These are phyloP conservation scores for Sisor rabdophorus DNA, from an alignment of 2,113 vertebrate genomes.

Conservation along the genomic window DNA sequence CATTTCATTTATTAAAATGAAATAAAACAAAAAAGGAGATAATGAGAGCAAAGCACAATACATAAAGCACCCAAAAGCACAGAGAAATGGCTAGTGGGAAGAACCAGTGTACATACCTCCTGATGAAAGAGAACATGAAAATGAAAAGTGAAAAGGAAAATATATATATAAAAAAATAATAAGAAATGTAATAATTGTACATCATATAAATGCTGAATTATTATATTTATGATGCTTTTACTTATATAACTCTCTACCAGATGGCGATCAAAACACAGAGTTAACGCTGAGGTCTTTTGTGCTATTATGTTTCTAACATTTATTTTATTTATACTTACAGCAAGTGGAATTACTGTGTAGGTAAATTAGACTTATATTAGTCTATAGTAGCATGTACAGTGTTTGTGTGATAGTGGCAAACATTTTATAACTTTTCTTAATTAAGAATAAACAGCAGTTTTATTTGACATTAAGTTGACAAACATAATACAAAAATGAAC, in stretches of 20 bases:
- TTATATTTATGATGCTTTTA: background rate
- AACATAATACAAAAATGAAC: background rate
- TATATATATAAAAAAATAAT: conserved; percentile 66
- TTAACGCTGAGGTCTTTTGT: background rate
- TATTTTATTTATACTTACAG: background rate
- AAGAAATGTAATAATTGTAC: background rate
- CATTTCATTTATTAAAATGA: conserved; percentile 38
- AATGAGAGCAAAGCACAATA: conserved; percentile 57
- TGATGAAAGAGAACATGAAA: conserved; percentile 84
- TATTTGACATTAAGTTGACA: background rate
- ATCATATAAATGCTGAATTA: background rate
- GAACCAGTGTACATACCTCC: conserved; percentile 88
- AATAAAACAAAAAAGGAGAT: conserved; percentile 24
- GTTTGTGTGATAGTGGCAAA: background rate
- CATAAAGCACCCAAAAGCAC: conserved; percentile 67
- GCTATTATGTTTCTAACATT: background rate
- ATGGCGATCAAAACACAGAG: conserved; percentile 1
- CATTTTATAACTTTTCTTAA: background rate
- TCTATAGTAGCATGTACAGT: background rate
- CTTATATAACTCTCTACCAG: conserved; percentile 2
- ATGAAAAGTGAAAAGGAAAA: conserved; percentile 72
- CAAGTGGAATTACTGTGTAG: background rate
- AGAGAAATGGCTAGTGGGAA: conserved; percentile 59
- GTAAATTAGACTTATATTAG: too few species aligned
- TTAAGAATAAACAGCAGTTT: background rate